Conservation (phyloP, 2,113 vertebrate species). For the Buteo buteo region DNA sequence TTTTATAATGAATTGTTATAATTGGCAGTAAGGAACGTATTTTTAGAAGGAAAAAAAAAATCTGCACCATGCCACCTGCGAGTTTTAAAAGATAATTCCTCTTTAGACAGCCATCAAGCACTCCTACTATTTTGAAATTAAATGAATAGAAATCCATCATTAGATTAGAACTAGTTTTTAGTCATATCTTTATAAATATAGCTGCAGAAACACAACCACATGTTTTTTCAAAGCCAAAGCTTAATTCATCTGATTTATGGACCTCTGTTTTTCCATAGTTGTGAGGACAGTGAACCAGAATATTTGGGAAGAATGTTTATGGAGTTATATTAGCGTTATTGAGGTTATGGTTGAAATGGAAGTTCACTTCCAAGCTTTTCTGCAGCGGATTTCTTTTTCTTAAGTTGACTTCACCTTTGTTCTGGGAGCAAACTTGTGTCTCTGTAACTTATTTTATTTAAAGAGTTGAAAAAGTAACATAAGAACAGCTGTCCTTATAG, state of each 20-base stretch:
- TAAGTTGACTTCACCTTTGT: background rate
- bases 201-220: background rate
- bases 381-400: background rate
- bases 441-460: background rate
- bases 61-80: rapidly evolving
- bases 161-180: background rate
- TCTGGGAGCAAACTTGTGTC: background rate
- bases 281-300: background rate
- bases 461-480: background rate
- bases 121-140: background rate
- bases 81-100: background rate
- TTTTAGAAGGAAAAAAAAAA: background rate
- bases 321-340: background rate
- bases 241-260: background rate
- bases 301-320: background rate
- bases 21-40: background rate
- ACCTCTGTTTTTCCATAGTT: background rate
- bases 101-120: background rate
- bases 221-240: background rate
- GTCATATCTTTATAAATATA: background rate
- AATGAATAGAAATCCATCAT: background rate
- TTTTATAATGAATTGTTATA: background rate
- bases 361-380: background rate
- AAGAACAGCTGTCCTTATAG: background rate
- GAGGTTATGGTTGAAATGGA: background rate